Evolutionary conservation across 2,888 invertebrate genomes (phyloP).

Genomic region (Encarsia formosa): DNA sequence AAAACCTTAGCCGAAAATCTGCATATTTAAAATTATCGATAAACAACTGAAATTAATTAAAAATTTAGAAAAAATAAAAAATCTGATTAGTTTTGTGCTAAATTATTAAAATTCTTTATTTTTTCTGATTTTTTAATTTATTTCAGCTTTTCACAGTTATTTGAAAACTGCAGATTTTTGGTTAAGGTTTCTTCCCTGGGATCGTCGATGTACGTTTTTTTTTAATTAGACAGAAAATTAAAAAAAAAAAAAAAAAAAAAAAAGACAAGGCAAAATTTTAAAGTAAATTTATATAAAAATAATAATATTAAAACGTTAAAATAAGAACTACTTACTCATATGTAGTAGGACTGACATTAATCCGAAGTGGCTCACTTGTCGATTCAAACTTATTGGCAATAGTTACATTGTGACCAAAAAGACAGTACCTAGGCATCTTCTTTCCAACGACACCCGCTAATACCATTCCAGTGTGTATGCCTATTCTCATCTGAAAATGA

Average conservation of each 20-base stretch:
- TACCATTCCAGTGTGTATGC: constrained; percentile 89
- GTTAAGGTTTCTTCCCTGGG: too few relatives aligned
- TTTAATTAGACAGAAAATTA: not conserved
- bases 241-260: not conserved
- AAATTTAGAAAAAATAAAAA: too few relatives aligned
- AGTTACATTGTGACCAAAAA: constrained; percentile 93
- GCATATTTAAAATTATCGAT: too few relatives aligned
- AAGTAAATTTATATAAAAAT: not conserved
- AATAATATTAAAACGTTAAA: constrained; percentile 7
- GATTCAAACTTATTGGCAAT: constrained; percentile 96
- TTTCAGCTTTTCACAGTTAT: too few relatives aligned
- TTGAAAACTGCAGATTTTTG: too few relatives aligned
- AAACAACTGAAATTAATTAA: too few relatives aligned
- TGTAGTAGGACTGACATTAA: constrained; percentile 92
- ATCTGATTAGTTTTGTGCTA: too few relatives aligned
- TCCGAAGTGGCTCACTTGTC: constrained; percentile 82
- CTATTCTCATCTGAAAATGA: constrained; percentile 83
- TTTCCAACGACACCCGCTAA: constrained; percentile 92
- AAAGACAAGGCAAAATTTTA: not conserved
- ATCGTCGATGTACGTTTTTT: too few relatives aligned
- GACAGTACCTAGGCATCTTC: constrained; percentile 89
- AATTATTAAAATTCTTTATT: too few relatives aligned
- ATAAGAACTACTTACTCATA: constrained; percentile 71
- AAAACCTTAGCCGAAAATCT: too few relatives aligned
- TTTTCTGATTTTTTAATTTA: too few relatives aligned